Base-by-base conservation (phyloP, 2,113 vertebrate species). In the Dunckerocampus dactyliophorus region DNA sequence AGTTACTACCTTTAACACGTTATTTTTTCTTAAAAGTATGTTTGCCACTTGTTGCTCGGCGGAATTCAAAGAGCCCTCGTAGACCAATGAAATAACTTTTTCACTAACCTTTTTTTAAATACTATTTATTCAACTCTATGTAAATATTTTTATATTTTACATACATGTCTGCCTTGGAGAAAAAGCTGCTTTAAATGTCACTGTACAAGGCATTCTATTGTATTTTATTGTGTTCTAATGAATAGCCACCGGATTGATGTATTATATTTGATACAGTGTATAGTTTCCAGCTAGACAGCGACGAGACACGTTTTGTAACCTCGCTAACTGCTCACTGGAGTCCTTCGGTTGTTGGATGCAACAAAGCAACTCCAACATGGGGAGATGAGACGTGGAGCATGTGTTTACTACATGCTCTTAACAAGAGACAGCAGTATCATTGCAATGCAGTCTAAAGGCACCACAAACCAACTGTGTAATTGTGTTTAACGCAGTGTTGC, bases 381-480 rank as follows among this genome's bases (percentile, higher is more conserved):
- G 47, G 39, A 37, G 39, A 31, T 15, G 21, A 55, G 28, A 39
- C 47, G 57, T 37, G 17, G 8, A 17, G 48, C 37, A 31, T 15
- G 47, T 4, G 50, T 21, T n/a, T 24, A 15, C 16, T 15, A 59
- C 17, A 16, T 0, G 20, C 20, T 8, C 49, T 47, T n/a, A 17
- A 55, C 21, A 31, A 58, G 45, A 59, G 15, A 47, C 5, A 34
- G 31, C 31, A 8, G 31, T 34, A 34, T 15, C 46, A 65, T 22
- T 47, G 3, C 42, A 24, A 67, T 19, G 19, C 24, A 24, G 24
- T 19, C 8, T 43, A 57, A 68, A 63, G 28, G 16, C 39, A 37
- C 55, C 15, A 48, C n/a, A 58, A 55, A 62, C 34, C 22, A 49
- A 47, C 43, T 37, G 42, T 57, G 17, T 58, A 45, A 58, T 60